phyloP scores from a whole-genome alignment of 2,797 vertebrate species.

The Lepus townsendii region DNA sequence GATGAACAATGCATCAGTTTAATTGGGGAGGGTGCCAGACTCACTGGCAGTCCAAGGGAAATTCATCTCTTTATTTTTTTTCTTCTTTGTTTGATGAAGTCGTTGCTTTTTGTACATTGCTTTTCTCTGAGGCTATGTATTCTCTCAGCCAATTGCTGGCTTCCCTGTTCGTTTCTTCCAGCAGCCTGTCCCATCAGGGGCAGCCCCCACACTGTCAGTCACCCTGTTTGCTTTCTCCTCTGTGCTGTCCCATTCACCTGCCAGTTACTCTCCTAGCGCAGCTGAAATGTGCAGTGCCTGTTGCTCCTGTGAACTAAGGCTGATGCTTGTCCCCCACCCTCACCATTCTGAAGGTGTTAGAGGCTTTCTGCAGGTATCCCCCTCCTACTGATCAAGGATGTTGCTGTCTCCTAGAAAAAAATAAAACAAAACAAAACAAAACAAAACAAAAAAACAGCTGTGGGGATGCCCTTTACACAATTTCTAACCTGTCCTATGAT shows the following conservation, averaged over 20 bases:
- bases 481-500: not conserved
- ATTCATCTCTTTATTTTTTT: not conserved
- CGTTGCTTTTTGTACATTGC: not conserved
- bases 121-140: not conserved
- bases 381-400: not conserved
- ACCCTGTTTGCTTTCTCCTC: not conserved
- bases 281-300: not conserved
- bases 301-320: not conserved
- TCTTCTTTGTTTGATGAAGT: not conserved
- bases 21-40: conserved; percentile 26
- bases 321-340: not conserved
- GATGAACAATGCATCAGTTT: conserved; percentile 9
- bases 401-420: not conserved
- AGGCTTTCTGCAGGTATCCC: not conserved
- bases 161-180: not conserved
- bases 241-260: not conserved
- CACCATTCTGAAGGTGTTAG: not conserved
- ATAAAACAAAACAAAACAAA: too few relatives aligned
- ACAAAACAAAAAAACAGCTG: not conserved
- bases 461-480: not conserved
- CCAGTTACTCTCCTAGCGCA: accelerated
- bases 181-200: accelerated
- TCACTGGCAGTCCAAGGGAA: not conserved
- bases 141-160: not conserved
- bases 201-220: not conserved